phyloP scores from a whole-genome alignment of 30 jellyfish, hydroid and myxozoan species.

The Aurelia aurita region DNA sequence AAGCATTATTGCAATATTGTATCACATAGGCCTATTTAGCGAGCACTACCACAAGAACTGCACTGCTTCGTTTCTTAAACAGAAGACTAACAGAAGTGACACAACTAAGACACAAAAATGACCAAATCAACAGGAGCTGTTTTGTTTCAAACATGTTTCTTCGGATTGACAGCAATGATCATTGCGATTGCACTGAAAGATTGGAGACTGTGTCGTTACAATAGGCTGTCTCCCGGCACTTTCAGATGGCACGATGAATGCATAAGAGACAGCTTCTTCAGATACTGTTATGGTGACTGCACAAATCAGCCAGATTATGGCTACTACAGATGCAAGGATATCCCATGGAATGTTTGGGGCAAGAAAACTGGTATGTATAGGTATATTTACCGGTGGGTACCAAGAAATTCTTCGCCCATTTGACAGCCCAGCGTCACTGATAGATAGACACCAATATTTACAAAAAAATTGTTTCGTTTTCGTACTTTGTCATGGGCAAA shows the following conservation, averaged over 20 bases:
- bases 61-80: too few species aligned
- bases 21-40: too few species aligned
- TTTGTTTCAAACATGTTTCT: neutral
- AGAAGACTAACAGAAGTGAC: too few species aligned
- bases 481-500: too few species aligned
- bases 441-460: too few species aligned
- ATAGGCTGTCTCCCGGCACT: neutral
- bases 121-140: neutral
- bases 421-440: too few species aligned
- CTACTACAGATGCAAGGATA: neutral
- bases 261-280: neutral
- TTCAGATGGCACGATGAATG: neutral
- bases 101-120: neutral
- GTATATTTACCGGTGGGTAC: neutral
- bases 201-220: neutral
- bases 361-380: neutral
- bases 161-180: neutral
- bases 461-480: too few species aligned
- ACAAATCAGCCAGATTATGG: neutral
- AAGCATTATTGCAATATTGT: too few species aligned
- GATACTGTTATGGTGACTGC: neutral
- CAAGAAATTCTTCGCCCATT: too few species aligned
- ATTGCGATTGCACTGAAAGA: neutral
- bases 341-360: slow-evolving; percentile 2
- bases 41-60: too few species aligned